These are phyloP conservation scores for Calephelis virginiensis DNA, from an alignment of 1,140 invertebrate genomes.

Conservation along the genomic window DNA sequence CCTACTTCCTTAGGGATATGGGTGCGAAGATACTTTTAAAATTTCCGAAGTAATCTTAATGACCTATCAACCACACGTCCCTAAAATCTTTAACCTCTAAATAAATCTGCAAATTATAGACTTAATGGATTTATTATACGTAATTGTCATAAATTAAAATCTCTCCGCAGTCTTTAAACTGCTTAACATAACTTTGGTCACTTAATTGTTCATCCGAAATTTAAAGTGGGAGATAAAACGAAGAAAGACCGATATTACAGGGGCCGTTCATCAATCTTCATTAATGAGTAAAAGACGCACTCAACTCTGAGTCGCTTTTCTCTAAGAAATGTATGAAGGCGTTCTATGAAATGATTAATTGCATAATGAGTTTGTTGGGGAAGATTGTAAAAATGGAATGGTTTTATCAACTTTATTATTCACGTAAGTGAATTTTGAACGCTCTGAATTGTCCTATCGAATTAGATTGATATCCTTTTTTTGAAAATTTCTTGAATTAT, in stretches of 20 bases:
- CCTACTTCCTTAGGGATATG: too few species aligned
- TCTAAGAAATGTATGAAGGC: slow-evolving; percentile 21
- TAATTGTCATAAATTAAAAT: slow-evolving; percentile 6
- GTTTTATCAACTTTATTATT: too few species aligned
- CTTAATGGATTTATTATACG: slow-evolving; percentile 1
- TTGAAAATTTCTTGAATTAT: too few species aligned
- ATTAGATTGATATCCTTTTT: too few species aligned
- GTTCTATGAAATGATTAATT: slow-evolving; percentile 20
- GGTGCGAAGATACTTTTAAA: too few species aligned
- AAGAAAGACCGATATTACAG: slow-evolving; percentile 21
- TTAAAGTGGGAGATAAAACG: slow-evolving; percentile 15
- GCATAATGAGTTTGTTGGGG: slow-evolving; percentile 12
- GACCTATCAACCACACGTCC: neutral
- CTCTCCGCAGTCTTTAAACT: neutral
- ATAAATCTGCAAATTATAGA: neutral
- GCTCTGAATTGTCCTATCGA: too few species aligned
- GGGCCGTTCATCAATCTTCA: slow-evolving; percentile 28
- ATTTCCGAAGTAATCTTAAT: neutral
- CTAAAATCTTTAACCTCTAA: neutral
- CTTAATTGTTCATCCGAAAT: slow-evolving; percentile 15
- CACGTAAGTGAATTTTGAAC: too few species aligned
- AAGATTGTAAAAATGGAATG: neutral
- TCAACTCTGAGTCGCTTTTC: slow-evolving; percentile 19
- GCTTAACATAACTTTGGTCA: slow-evolving; percentile 19
- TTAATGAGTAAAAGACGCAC: slow-evolving; percentile 20